Evolutionary conservation across 2,113 vertebrate genomes (phyloP), one percentile per base, ranked within the genome.

Genomic region (Pogona vitticeps): DNA sequence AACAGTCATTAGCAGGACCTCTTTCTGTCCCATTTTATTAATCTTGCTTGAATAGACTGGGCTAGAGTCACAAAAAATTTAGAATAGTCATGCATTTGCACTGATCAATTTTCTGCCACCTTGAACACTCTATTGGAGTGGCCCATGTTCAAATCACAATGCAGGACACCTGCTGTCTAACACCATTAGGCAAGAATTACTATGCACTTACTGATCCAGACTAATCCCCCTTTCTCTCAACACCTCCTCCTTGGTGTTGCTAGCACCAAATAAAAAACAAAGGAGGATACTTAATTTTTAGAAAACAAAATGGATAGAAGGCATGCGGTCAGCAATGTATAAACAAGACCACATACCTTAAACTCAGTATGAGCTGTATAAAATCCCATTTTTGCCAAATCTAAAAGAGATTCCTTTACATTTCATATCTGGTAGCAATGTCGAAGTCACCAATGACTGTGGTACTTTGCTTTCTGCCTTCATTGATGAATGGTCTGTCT

Each of bases 391-490:
- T 26, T 46, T 86, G n/a, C 10, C 0, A 36, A 38, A 90, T 70
- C 6, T 77, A 73, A 84, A 91, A 80, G 88, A 86, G 85, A 33
- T 86, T 52, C 40, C 9, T 26, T 85, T 89, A 80, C 68, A 86
- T 92, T 92, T 90, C 78, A 65, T 81, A 76, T 88, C 82, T 0
- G 3, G 56, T 89, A 72, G 80, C 0, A 0, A 40, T 78, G 36
- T 40, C 10, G 77, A 93, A 92, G 84, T 93, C 87, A 90, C 80
- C 76, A 80, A 40, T 65, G 40, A 18, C 52, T 68, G 28, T 87
- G 68, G 89, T 75, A 80, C 3, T 81, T 84, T 90, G 82, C 5
- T 81, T 84, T 90, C 1, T 67, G 82, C 76, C 70, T 85, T 2
- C 23, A 8, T 56, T 84, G 76, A 89, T 92, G 86, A 86, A 90